Evolutionary conservation across 2,888 invertebrate genomes (phyloP), one percentile per base, ranked within the genome.

Genomic region (Scaptomyza parva): DNA sequence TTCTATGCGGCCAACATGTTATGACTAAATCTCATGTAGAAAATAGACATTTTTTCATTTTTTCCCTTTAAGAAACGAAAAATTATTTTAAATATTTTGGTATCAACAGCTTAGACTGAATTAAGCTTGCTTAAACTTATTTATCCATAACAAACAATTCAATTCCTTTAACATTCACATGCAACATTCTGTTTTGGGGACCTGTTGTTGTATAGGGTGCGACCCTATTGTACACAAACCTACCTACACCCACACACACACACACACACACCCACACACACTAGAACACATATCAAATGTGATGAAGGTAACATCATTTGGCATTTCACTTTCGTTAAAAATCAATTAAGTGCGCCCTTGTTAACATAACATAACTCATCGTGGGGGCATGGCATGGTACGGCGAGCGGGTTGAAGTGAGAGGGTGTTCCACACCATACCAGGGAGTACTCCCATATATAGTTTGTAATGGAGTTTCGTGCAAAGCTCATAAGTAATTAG

Each of bases 401-500:
- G 33, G n/a, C 4, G 2, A 6, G 26, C 9, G 1, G 28, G 28
- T 28, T 6, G 2, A 9, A 3, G 28, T 24, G 8, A 9, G 35
- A 7, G 33, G n/a, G 6, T 35, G 1, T 14, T 4, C 11, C 18
- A n/a, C n/a, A n/a, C n/a, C n/a, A n/a, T n/a, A n/a, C n/a, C n/a
- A 28, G 35, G 14, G 33, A n/a, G 6, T 35, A 3, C 35, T 4
- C 11, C 18, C 6, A 18, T 3, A 18, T 20, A n/a, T n/a, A n/a
- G n/a, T n/a, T n/a, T n/a, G n/a, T n/a, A 20, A 20, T 7, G 28
- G 18, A 30, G 39, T 30, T 20, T 7, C 24, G 20, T 28, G 8
- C 14, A 17, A 12, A 24, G 51, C 45, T 30, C 61, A 35, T 73
- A 72, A 73, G 74, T 72, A 72, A 73, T 73, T 73, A 73, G 57